Percentiles rank a stretch among this genome's conserved stretches.
phyloP scores from a whole-genome alignment of 2,797 vertebrate genomes.

The Xiphorhynchus erythropygius region DNA sequence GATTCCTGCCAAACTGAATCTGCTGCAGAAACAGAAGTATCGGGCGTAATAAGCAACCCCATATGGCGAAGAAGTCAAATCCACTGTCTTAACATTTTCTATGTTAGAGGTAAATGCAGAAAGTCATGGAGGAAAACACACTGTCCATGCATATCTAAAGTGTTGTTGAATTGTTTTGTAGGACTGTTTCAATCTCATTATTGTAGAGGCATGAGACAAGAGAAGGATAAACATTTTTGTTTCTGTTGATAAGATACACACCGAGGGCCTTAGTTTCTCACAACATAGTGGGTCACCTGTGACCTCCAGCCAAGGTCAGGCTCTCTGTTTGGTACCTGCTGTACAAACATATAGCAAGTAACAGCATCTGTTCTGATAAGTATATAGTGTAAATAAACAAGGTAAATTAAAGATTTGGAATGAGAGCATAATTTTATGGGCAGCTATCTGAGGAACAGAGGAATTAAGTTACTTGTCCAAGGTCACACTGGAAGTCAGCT shows the following conservation, averaged over 20 bases:
- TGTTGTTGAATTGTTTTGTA: background rate
- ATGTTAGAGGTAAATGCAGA: background rate
- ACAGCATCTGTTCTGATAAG: background rate
- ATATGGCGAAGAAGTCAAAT: background rate
- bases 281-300: background rate
- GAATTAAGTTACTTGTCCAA: background rate
- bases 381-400: background rate
- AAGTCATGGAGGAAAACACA: background rate
- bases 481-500: background rate
- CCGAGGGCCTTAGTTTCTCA: background rate
- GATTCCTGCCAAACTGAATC: background rate
- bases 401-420: background rate
- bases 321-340: background rate
- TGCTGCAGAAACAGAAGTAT: background rate
- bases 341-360: background rate
- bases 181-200: background rate
- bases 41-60: background rate
- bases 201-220: accelerated
- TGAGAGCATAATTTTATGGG: background rate
- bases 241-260: background rate
- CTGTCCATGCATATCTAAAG: background rate
- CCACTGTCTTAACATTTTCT: background rate
- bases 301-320: background rate
- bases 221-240: background rate
- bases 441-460: background rate